Percentiles rank a stretch among this genome's conserved stretches.
phyloP scores from a whole-genome alignment of 2,113 vertebrate species.

The Onychorhynchus coronatus region DNA sequence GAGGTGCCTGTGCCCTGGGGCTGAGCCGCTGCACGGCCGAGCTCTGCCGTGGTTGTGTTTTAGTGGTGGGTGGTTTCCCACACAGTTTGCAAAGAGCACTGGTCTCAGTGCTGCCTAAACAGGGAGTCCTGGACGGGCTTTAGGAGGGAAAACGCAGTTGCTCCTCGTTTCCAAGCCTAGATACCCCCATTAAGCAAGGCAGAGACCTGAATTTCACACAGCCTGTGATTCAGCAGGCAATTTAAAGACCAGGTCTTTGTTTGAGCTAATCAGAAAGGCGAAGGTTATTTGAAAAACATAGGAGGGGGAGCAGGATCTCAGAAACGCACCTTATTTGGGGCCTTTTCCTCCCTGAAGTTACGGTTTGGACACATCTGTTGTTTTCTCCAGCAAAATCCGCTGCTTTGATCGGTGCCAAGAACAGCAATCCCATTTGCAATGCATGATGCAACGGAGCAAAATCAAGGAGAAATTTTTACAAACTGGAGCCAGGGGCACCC shows the following conservation, averaged over 20 bases:
- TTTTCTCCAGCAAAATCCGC: slow-evolving; percentile 61
- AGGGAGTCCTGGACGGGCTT: not conserved
- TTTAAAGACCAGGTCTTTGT: not conserved
- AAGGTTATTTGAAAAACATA: not conserved
- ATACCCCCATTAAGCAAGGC: not conserved
- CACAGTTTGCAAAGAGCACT: not conserved
- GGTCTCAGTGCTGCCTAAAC: not conserved
- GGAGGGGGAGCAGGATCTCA: slow-evolving; percentile 5
- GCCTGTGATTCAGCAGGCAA: not conserved
- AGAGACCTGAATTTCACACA: not conserved
- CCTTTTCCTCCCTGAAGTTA: slow-evolving; percentile 39
- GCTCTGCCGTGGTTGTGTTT: not conserved
- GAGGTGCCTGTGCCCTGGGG: not conserved
- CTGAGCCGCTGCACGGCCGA: not conserved
- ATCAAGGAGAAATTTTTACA: slow-evolving; percentile 36
- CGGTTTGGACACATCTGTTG: slow-evolving; percentile 54
- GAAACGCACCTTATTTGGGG: slow-evolving; percentile 57
- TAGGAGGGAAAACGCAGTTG: not conserved
- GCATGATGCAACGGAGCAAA: slow-evolving; percentile 57
- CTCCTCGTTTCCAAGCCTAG: not conserved
- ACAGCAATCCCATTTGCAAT: slow-evolving; percentile 59
- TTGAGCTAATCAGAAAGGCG: not conserved
- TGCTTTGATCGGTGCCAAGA: slow-evolving; percentile 52
- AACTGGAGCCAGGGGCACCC: slow-evolving; percentile 30
- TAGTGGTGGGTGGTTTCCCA: slow-evolving; percentile 36